Conservation (phyloP, 2,113 vertebrate genomes). For the Gymnorhina tibicen region DNA sequence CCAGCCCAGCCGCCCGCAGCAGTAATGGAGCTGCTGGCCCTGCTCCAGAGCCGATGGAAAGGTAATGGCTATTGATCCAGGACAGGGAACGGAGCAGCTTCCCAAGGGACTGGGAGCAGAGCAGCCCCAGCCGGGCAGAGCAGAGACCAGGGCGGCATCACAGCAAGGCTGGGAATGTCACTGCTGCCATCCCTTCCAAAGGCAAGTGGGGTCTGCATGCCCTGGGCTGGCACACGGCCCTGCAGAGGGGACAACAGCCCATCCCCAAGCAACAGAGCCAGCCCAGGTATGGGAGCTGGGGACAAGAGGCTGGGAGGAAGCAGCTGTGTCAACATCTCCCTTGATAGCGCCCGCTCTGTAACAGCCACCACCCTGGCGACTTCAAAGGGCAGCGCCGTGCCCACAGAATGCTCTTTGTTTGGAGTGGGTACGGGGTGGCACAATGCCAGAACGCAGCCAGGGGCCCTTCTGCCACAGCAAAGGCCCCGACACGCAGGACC, state of each 20-base stretch:
- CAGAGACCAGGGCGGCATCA: neutral
- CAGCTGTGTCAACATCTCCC: slow-evolving; percentile 57
- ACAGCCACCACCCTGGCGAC: neutral
- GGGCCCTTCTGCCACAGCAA: neutral
- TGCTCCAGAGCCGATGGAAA: neutral
- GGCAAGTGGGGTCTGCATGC: accelerated
- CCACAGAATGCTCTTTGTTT: neutral
- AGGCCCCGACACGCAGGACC: accelerated
- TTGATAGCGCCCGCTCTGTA: neutral
- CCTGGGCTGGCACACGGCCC: neutral
- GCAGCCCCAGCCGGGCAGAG: neutral
- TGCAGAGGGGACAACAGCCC: neutral
- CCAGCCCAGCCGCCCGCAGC: neutral
- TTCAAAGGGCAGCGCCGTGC: neutral
- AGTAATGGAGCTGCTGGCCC: slow-evolving; percentile 56
- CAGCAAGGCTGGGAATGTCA: neutral
- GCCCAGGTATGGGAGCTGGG: neutral
- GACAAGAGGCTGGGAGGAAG: neutral
- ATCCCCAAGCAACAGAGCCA: neutral
- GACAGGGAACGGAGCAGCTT: neutral
- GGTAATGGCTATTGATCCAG: slow-evolving; percentile 52
- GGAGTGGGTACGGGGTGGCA: neutral
- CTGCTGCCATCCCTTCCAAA: accelerated
- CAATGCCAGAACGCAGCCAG: neutral
- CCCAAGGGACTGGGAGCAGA: neutral